Evolutionary conservation across 2,888 invertebrate genomes (phyloP), one percentile per base, ranked within the genome.

Genomic region (Brenthis ino): DNA sequence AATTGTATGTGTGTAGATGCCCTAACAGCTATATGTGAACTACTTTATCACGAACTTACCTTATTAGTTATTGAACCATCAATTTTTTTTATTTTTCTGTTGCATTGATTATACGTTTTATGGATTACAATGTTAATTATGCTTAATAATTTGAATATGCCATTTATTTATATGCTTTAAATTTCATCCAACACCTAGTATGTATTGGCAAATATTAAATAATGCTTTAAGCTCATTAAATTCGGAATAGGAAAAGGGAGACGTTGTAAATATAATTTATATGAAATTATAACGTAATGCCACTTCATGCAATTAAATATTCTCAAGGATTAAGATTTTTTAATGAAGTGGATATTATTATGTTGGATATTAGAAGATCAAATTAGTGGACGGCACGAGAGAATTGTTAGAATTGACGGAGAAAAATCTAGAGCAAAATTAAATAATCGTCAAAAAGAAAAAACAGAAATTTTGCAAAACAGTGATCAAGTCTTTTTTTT

Each of bases 381-480:
- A 60, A 50, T 60, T 11, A 50, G 60, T 50, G 60, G 60, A 60
- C 60, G 60, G 60, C 60, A 50, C 50, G 16, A 60, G 28, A 50
- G 50, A 50, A 60, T 50, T 50, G 12, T n/a, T 28, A 28, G n/a
- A 50, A 48, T 48, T 48, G 5, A 14, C 13, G 47, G 51, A 8
- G 16, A 54, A 1, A 6, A 60, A 48, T 28, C 16, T 48, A 14
- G 6, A 55, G 6, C 8, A 48, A 60, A 60, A 60, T 50, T 48
- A 16, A 12, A 50, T n/a, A 60, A 11, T 11, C 37, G 37, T 37
- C 37, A 37, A 11, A 43, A 43, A n/a, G n/a, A n/a, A 43, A 43
- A 43, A 28, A 28, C 37, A 2, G 37, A 43, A 43, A 43, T 43
- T 43, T 43, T 11, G 37, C 37, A 50, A 48, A 8, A 48, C 58